Evolutionary conservation across 2,888 invertebrate genomes (phyloP).

Genomic region (Parnassius apollo): DNA sequence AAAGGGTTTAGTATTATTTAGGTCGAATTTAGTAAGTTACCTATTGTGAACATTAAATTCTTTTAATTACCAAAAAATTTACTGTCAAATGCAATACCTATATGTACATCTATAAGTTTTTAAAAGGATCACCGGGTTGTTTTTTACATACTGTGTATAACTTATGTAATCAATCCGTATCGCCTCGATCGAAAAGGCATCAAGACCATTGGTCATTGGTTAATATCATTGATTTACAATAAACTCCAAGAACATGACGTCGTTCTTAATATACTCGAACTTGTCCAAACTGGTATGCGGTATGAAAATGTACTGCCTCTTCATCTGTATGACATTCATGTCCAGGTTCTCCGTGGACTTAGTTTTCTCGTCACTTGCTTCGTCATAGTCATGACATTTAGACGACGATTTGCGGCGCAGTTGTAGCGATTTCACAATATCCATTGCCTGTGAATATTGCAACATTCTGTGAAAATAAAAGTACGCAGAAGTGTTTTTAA

Average conservation of each 20-base stretch:
- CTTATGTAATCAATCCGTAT: too few relatives aligned
- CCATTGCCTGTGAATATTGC: constrained; percentile 72
- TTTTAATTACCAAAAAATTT: background rate
- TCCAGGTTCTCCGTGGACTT: constrained; percentile 58
- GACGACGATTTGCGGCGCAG: constrained; percentile 67
- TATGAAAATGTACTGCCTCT: constrained; percentile 83
- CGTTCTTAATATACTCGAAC: constrained; percentile 81
- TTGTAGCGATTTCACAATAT: constrained; percentile 83
- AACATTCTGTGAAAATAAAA: too few relatives aligned
- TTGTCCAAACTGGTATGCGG: constrained; percentile 83
- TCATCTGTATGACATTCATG: constrained; percentile 59
- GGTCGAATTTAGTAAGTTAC: too few relatives aligned
- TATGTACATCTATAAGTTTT: background rate
- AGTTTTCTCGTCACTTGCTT: constrained; percentile 47
- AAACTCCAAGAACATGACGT: constrained; percentile 83
- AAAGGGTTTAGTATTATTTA: too few relatives aligned
- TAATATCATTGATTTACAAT: constrained; percentile 53
- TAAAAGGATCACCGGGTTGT: background rate
- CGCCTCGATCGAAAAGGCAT: too few relatives aligned
- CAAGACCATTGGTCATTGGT: too few relatives aligned
- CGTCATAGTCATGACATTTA: constrained; percentile 63
- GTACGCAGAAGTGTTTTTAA: too few relatives aligned
- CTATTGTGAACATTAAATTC: too few relatives aligned
- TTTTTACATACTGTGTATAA: background rate
- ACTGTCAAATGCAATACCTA: too few relatives aligned